Evolutionary conservation across 30 jellyfish, hydroid and myxozoan species (phyloP), one percentile per base, ranked within the genome.

Genomic region (Sanderia malayensis): DNA sequence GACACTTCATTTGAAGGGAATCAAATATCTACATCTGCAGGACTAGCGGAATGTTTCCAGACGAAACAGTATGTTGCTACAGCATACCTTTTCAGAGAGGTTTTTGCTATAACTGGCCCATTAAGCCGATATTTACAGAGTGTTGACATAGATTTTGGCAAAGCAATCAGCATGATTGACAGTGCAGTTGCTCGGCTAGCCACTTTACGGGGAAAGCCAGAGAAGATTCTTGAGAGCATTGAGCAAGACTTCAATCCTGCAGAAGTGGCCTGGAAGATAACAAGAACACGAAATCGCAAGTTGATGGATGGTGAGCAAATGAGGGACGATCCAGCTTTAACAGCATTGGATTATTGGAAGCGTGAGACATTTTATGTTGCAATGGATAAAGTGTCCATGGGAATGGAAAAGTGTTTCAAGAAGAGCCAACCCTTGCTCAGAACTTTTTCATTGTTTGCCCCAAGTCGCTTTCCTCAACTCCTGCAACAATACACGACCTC

Each of bases 11-110:
- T 31, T 59, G 61, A 61, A 9, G 71, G 80, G 19, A 47, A 76
- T 41, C 49, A 76, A 76, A 30, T 80, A 58, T 1, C 49, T 44
- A 76, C 81, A 20, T 24, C 80, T 45, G 46, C 44, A 32, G 87
- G 81, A 1, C 37, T 76, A 1, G 1, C 61, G 44, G 87, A 76
- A 33, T 61, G 81, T 32, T 76, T 76, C 67, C 87, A 60, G 37
- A 4, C 87, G 37, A 76, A 76, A 63, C 89, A 77, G 73, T 77
- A 62, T 21, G 46, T 77, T 44, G 89, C 82, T 30, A 77, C 65
- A 21, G 82, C 82, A 28, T 62, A 46, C 71, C 71, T 77, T 19
- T 59, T 76, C 26, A 21, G 79, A 23, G 87, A 76, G 49, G 33
- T 76, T 2, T 74, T 74, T 41, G 44, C 77, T 13, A 57, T 57